Evolutionary conservation across 2,888 invertebrate species (phyloP), one percentile per base, ranked within the genome.

Genomic region (Ecliptopera silaceata): DNA sequence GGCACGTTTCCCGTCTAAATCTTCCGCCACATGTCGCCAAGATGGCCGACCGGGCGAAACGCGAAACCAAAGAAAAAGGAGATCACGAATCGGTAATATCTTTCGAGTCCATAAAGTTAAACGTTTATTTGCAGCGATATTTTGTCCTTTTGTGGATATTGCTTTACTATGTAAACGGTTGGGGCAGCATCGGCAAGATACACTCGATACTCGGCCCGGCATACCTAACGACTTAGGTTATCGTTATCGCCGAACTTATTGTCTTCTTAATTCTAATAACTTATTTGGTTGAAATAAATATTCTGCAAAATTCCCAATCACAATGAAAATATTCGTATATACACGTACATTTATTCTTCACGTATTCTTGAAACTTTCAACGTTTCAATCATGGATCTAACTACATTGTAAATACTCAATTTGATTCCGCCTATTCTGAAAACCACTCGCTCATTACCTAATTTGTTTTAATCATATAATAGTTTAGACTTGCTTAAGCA

Each of bases 81-180:
- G 86, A 90, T 89, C 91, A 91, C 90, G 90, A 86, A 90, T 89
- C 86, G 86, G 90, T 90, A 89, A 89, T 91, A 91, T 91, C 91
- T 91, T 91, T 91, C 89, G 79, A 88, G 88, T 89, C 90, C 88
- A 90, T 91, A 90, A 91, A 90, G 80, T 89, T 88, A 89, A 90
- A 91, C 86, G 90, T 90, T 91, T 91, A 91, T 91, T 90, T 90
- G 90, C 86, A 88, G 86, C 82, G 84, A 90, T 90, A 90, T 90
- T 86, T 90, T 87, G 90, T 88, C 88, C 88, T 88, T 88, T 85
- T 87, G 86, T 76, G 75, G 86, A 88, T 89, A 91, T 91, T 89
- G 87, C 78, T 88, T 85, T 82, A 81, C 82, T 82, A 82, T 81
- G 80, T 82, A 81, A 78, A 75, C 75, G 76, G 62, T 61, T 50